Base-by-base conservation (phyloP, 2,888 invertebrate species). In the Pseudococcus viburni region DNA sequence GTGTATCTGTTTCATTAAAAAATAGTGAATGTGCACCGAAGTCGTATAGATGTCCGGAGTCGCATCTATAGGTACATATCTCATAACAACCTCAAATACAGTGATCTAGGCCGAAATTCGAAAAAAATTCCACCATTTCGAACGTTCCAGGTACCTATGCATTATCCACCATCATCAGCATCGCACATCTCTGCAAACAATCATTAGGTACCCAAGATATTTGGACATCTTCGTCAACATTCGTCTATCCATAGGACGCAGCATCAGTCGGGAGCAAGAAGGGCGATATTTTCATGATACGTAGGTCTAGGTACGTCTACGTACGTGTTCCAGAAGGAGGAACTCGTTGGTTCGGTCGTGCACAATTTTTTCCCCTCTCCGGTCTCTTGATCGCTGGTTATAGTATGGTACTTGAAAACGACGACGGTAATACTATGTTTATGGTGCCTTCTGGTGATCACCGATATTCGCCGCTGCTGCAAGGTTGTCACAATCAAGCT, bases 371-470 rank as follows among this genome's bases (percentile, higher is more conserved):
- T 86, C 68, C 33, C 17, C n/a, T 80, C 80, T 46, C 46, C 39
- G 1, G 39, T 33, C 77, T 77, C 77, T 17, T 42, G n/a, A 17
- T 39, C 77, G 39, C 39, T 39, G 17, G 22, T 33, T 26, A 33
- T 33, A 9, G 17, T 39, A 77, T 39, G n/a, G 77, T 77, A 77
- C 77, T 77, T 64, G 64, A 19, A 19, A 15, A 33, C 64, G 15
- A 85, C 26, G 59, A 59, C 59, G 59, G 59, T 85, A 85, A 86
- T 86, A 68, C 68, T 86, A 86, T 86, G 86, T 86, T 86, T 86
- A 68, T 86, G 86, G 86, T 86, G 86, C 86, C 86, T 86, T 86
- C 86, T 86, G 86, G 86, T 86, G 64, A 86, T 86, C 64, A 86
- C 86, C 86, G 68, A 86, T 86, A 86, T 86, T 86, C 42, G 86